A percentile compares a stretch with the other conserved stretches of the same genome.
Evolutionary conservation across 2,888 invertebrate species (phyloP).

Genomic region (Molanna angustata): DNA sequence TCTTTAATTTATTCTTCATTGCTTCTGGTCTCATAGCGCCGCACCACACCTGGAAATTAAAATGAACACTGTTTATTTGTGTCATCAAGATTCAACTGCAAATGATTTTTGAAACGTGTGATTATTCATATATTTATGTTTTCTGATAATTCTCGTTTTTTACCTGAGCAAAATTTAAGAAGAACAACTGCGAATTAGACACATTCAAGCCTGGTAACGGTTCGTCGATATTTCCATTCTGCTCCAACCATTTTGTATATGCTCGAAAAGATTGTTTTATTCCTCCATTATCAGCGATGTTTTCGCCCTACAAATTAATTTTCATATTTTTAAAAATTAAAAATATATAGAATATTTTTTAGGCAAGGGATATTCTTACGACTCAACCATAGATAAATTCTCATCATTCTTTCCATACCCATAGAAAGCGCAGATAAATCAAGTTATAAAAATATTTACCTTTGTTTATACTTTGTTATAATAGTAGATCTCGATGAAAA

Average conservation of each 20-base stretch:
- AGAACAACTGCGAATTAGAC: constrained; percentile 81
- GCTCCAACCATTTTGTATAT: constrained; percentile 71
- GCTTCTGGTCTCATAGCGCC: constrained; percentile 81
- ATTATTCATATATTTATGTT: background rate
- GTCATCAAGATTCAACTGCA: background rate
- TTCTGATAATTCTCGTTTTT: background rate
- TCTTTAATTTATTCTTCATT: constrained; percentile 73
- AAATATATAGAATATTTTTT: constrained; percentile 28
- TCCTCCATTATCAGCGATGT: constrained; percentile 96
- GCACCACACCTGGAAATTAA: constrained; percentile 67
- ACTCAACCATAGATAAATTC: too few species aligned
- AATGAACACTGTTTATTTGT: background rate
- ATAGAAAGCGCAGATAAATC: too few species aligned
- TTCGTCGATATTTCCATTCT: constrained; percentile 59
- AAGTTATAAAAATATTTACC: too few species aligned
- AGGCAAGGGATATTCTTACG: too few species aligned
- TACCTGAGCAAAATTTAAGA: constrained; percentile 84
- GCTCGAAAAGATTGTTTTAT: constrained; percentile 89
- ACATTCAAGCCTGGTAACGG: constrained; percentile 70
- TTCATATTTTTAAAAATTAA: background rate
- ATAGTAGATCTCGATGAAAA: too few species aligned
- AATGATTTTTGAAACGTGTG: background rate
- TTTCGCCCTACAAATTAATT: constrained; percentile 65
- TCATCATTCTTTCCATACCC: too few species aligned
- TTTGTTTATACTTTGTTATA: too few species aligned